phyloP scores from a whole-genome alignment of 2,797 vertebrate species.

The Centropyge bicolor region DNA sequence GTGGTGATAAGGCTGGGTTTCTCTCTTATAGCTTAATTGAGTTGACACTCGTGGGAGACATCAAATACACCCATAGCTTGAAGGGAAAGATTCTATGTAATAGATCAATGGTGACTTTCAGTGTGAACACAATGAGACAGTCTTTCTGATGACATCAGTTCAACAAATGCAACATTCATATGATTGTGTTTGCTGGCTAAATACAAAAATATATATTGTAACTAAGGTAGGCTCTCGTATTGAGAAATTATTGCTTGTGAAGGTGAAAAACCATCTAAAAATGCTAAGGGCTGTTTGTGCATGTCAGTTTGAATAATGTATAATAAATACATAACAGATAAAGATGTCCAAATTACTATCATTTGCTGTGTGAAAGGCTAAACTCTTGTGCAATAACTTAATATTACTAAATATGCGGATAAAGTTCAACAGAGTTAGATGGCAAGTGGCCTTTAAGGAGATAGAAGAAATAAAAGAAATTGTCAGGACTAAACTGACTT shows the following conservation, averaged over 20 bases:
- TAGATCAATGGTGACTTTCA: conserved; percentile 32
- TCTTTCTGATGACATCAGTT: conserved; percentile 21
- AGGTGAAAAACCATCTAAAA: conserved; percentile 4
- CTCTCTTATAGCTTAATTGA: background rate
- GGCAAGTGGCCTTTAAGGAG: background rate
- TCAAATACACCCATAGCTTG: background rate
- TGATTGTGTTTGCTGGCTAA: background rate
- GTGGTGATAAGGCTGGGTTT: background rate
- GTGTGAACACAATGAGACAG: conserved; percentile 19
- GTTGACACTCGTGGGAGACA: conserved; percentile 3
- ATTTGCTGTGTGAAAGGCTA: background rate
- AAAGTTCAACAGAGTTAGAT: background rate
- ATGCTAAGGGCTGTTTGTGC: background rate
- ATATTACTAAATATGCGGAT: background rate
- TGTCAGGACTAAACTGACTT: background rate
- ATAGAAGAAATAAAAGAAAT: background rate
- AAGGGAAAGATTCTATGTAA: background rate
- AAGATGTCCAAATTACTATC: background rate
- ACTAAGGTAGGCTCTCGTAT: background rate
- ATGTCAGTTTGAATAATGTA: conserved; percentile 4
- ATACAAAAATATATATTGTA: conserved; percentile 5
- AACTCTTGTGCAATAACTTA: background rate
- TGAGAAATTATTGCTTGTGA: background rate
- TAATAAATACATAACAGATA: background rate
- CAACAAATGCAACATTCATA: conserved; percentile 19